Conservation (phyloP, 1,140 invertebrate species). For the Cylas formicarius region DNA sequence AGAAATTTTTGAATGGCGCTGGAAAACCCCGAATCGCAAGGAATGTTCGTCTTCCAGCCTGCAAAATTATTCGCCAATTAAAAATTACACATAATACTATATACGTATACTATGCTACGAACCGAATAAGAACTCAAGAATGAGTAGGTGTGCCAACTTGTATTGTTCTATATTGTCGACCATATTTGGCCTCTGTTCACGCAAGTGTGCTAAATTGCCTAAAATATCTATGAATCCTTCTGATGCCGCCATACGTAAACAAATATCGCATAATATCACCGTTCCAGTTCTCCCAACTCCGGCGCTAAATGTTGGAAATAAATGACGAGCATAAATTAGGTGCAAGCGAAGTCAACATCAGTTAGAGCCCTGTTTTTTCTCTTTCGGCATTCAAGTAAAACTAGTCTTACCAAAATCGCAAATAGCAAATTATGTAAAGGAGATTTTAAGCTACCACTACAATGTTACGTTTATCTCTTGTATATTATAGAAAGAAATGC, state of each 20-base stretch:
- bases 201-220: conserved; percentile 70
- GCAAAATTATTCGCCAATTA: no score
- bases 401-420: not conserved
- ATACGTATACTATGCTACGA: no score
- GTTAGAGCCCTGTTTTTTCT: not conserved
- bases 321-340: no score
- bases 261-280: conserved; percentile 71
- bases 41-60: conserved; percentile 27
- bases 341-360: no score
- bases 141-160: conserved; percentile 35
- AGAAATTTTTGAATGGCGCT: no score
- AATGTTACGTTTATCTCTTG: no score
- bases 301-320: conserved; percentile 52
- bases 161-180: conserved; percentile 48
- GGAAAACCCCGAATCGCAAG: no score
- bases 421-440: no score
- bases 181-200: conserved; percentile 77
- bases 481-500: no score
- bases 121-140: conserved; percentile 31
- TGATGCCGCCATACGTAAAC: conserved; percentile 59
- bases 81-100: no score
- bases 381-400: not conserved
- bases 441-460: no score
- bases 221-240: conserved; percentile 72
- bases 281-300: conserved; percentile 81